Conservation (phyloP, 2,888 invertebrate species). For the Tetheella fluctuosa region DNA sequence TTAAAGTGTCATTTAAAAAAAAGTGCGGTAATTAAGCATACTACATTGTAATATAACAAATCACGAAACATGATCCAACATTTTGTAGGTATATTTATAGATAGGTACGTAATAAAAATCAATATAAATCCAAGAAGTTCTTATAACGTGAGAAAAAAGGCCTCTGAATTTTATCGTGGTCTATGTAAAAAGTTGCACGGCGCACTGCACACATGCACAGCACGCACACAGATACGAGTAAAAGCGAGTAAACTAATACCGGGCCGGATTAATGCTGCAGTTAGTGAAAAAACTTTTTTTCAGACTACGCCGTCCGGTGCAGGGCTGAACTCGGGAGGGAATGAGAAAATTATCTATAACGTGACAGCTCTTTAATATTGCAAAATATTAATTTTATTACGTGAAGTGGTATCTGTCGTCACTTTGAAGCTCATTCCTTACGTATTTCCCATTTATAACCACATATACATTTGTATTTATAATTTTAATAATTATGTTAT, state of each 20-base stretch:
- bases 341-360: conserved; percentile 33
- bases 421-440: not conserved
- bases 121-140: not conserved
- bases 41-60: no score
- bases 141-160: conserved; percentile 14
- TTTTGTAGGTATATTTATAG: not conserved
- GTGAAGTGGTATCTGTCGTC: not conserved
- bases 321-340: conserved; percentile 65
- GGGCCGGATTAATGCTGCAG: conserved; percentile 84
- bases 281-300: conserved; percentile 85
- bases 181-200: conserved; percentile 79
- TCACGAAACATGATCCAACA: no score
- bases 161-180: conserved; percentile 60
- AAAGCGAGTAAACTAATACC: conserved; percentile 84
- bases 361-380: conserved; percentile 24
- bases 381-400: not conserved
- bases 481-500: not conserved
- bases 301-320: conserved; percentile 80
- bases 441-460: not conserved
- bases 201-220: conserved; percentile 65
- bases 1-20: no score
- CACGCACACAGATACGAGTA: conserved; percentile 67
- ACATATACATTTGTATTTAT: not conserved
- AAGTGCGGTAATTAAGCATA: no score
- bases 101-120: not conserved